Percentiles rank a stretch among this genome's conserved stretches.
Evolutionary conservation across 2,113 vertebrate genomes (phyloP).

Genomic region (Neodon shergylaensis): DNA sequence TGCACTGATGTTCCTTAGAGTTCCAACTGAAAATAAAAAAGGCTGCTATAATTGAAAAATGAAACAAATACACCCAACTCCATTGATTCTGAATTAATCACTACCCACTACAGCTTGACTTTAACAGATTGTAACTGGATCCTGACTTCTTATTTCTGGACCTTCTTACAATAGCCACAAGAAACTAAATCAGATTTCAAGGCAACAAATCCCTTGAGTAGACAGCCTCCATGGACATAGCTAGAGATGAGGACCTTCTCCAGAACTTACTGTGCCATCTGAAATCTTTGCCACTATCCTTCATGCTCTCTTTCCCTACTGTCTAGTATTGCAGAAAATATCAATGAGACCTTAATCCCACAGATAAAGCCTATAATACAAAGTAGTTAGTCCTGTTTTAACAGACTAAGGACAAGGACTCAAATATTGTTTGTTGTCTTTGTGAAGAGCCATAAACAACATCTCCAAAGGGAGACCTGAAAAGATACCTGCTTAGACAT

Average conservation of each 20-base stretch:
- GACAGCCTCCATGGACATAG: no score
- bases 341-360: not conserved
- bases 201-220: not conserved
- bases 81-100: not conserved
- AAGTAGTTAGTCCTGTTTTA: not conserved
- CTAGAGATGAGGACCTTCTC: not conserved
- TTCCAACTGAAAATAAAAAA: not conserved
- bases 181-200: not conserved
- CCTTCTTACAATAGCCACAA: not conserved
- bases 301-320: not conserved
- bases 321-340: not conserved
- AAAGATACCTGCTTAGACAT: not conserved
- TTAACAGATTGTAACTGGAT: not conserved
- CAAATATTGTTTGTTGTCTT: not conserved
- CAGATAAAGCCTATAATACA: not conserved
- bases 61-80: not conserved
- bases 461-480: not conserved
- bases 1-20: not conserved
- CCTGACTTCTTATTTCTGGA: not conserved
- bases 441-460: not conserved
- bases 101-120: not conserved
- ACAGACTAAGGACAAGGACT: not conserved
- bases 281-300: no score
- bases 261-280: rapidly evolving
- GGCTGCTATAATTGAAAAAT: not conserved